A percentile compares a stretch with the other conserved stretches of the same genome.
These are phyloP conservation scores for Drosophila melanosoma DNA, from an alignment of 2,888 invertebrate species.

Conservation along the genomic window DNA sequence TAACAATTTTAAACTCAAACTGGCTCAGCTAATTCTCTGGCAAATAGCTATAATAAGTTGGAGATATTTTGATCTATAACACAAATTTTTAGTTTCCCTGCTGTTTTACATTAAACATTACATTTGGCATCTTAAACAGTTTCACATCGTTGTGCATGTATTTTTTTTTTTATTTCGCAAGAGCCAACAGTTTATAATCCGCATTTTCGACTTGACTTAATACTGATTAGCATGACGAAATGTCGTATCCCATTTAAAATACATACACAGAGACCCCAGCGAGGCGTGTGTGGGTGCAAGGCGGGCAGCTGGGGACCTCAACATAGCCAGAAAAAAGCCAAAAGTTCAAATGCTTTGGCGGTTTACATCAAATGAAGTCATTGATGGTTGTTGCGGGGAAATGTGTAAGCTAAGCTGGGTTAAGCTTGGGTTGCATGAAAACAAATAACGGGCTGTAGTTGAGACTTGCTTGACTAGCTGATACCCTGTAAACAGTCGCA, in stretches of 20 bases:
- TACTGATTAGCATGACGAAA: conserved; percentile 78
- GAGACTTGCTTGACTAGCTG: not conserved
- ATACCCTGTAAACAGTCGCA: not conserved
- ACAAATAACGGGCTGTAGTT: conserved; percentile 51
- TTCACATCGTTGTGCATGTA: conserved; percentile 6
- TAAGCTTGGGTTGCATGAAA: conserved; percentile 28
- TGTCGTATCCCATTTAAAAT: conserved; percentile 68
- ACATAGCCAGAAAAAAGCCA: conserved; percentile 53
- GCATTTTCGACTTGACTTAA: conserved; percentile 38
- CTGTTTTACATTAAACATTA: conserved; percentile 4
- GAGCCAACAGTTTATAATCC: conserved; percentile 13
- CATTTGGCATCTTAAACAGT: conserved; percentile 9
- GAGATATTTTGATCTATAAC: not conserved
- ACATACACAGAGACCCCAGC: conserved; percentile 25
- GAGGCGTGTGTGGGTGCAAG: conserved; percentile 34
- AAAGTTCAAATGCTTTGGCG: conserved; percentile 73
- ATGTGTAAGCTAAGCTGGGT: conserved; percentile 2
- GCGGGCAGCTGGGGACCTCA: conserved; percentile 22
- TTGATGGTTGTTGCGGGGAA: conserved; percentile 26
- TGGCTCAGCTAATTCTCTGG: not conserved
- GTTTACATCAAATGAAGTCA: conserved; percentile 74
- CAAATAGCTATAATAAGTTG: not conserved
- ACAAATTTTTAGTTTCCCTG: not conserved
- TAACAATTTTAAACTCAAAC: not conserved
- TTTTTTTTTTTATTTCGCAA: conserved; percentile 24